phyloP scores from a whole-genome alignment of 2,888 invertebrate genomes.

The Pegoplata infirma region DNA sequence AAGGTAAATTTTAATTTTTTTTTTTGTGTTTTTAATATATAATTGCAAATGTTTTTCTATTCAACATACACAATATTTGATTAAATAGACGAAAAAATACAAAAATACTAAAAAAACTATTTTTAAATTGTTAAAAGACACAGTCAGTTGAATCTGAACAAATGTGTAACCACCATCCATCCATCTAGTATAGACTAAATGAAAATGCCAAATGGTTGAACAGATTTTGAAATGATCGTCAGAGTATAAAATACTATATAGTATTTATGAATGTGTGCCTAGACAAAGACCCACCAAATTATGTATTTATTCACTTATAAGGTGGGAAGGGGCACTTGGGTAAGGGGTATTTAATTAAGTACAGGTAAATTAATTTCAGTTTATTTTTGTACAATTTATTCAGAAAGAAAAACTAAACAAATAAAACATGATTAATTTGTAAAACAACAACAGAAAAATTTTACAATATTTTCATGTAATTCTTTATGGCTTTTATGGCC shows the following conservation, averaged over 20 bases:
- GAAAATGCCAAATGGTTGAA: neutral
- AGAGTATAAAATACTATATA: neutral
- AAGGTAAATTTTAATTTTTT: conserved; percentile 38
- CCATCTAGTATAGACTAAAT: neutral
- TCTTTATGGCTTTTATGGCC: neutral
- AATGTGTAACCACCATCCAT: neutral
- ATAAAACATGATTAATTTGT: neutral
- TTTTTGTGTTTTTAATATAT: too few species aligned
- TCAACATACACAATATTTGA: neutral
- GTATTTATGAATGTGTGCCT: neutral
- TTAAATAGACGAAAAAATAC: neutral
- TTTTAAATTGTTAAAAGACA: neutral
- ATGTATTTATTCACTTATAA: too few species aligned
- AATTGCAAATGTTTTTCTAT: neutral
- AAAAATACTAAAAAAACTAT: neutral
- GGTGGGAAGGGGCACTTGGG: too few species aligned
- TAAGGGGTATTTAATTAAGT: neutral
- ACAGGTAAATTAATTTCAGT: neutral
- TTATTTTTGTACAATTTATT: neutral
- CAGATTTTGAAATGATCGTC: neutral
- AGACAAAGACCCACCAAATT: neutral
- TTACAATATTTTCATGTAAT: neutral
- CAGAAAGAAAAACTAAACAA: neutral
- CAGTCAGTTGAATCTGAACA: conserved; percentile 21
- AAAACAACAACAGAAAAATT: neutral